These are phyloP conservation scores for Xenops minutus DNA, from an alignment of 2,797 vertebrate species.

Conservation along the genomic window DNA sequence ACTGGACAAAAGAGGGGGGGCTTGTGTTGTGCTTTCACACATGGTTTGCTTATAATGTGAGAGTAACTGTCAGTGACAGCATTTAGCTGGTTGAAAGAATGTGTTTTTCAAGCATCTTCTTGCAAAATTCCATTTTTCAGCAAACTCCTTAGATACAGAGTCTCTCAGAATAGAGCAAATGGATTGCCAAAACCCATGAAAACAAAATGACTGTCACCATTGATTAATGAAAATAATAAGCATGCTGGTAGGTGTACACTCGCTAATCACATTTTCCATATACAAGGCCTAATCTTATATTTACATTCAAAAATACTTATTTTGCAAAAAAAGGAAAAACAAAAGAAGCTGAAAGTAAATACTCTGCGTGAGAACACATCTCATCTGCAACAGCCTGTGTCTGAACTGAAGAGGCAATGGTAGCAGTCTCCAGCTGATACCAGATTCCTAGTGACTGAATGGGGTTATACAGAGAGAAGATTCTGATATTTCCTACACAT, in stretches of 20 bases:
- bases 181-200: background rate
- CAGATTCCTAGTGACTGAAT: conserved; percentile 59
- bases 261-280: conserved; percentile 10
- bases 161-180: background rate
- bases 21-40: background rate
- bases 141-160: background rate
- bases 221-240: conserved; percentile 48
- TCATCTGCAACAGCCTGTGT: background rate
- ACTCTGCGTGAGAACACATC: background rate
- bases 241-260: background rate
- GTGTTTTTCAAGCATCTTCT: background rate
- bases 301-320: conserved; percentile 22
- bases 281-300: conserved; percentile 20
- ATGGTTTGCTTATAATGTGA: background rate
- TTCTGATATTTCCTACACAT: background rate
- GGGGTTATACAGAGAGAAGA: conserved; percentile 27
- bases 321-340: conserved; percentile 41
- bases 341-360: conserved; percentile 43
- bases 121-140: conserved; percentile 1
- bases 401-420: background rate
- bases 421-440: conserved; percentile 9
- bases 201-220: conserved; percentile 18
- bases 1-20: background rate
- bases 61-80: background rate
- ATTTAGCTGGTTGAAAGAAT: conserved; percentile 19